Conservation (phyloP, 2,797 vertebrate genomes). For the Sebastolobus alascanus region DNA sequence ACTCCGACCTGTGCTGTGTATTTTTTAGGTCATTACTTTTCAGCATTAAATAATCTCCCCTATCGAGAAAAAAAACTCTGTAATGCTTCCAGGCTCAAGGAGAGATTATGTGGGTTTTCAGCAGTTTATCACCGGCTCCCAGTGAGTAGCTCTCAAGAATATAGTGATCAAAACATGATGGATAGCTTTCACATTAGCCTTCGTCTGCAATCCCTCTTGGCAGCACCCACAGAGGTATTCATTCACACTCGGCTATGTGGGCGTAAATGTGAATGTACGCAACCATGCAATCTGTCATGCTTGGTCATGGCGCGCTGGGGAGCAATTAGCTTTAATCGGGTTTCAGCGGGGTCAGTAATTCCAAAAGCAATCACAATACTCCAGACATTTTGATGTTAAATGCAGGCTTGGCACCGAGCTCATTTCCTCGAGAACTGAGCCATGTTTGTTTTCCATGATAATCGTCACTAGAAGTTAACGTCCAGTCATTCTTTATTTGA, state of each 20-base stretch:
- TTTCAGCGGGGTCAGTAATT: constrained; percentile 70
- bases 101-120: constrained; percentile 40
- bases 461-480: neutral
- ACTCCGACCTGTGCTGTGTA: neutral
- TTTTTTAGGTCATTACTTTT: constrained; percentile 27
- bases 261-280: constrained; percentile 53
- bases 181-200: constrained; percentile 69
- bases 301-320: constrained; percentile 62
- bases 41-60: constrained; percentile 29
- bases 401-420: constrained; percentile 14
- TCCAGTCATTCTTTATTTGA: neutral
- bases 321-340: constrained; percentile 77
- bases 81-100: constrained; percentile 11
- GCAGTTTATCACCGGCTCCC: constrained; percentile 54
- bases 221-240: constrained; percentile 58
- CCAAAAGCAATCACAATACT: constrained; percentile 68
- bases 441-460: constrained; percentile 30
- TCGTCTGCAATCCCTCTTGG: constrained; percentile 52
- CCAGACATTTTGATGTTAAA: constrained; percentile 53
- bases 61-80: neutral
- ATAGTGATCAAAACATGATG: constrained; percentile 70
- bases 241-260: constrained; percentile 50
- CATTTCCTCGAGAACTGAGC: constrained; percentile 24
- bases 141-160: constrained; percentile 54
- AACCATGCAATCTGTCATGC: constrained; percentile 64